phyloP scores from a whole-genome alignment of 2,113 vertebrate genomes.

The Ariopsis seemanni region DNA sequence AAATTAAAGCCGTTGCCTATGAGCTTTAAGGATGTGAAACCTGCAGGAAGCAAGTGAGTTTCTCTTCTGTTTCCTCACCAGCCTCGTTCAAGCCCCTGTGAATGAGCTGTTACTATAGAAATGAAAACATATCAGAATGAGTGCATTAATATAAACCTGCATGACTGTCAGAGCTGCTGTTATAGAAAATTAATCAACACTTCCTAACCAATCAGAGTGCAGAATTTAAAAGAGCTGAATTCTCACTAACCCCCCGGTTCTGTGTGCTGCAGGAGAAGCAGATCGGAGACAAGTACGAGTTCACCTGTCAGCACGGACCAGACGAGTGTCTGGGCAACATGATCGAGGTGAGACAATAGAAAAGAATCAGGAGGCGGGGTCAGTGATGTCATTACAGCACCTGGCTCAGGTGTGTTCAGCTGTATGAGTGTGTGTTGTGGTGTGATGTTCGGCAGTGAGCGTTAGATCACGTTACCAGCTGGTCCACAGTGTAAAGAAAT shows the following conservation, averaged over 20 bases:
- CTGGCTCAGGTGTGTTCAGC: not conserved
- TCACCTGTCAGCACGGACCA: conserved; percentile 85
- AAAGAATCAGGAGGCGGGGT: not conserved
- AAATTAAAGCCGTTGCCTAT: too few species aligned
- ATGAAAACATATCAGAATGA: too few species aligned
- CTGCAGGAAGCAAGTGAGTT: too few species aligned
- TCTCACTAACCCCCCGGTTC: not conserved
- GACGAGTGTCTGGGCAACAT: conserved; percentile 88
- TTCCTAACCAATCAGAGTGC: too few species aligned
- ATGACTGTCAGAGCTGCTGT: too few species aligned
- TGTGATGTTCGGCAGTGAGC: not conserved
- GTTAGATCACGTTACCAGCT: not conserved
- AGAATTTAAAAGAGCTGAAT: not conserved
- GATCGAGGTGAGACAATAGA: conserved; percentile 80
- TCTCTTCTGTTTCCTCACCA: too few species aligned
- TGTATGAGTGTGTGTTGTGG: not conserved
- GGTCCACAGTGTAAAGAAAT: not conserved
- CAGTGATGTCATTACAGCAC: not conserved
- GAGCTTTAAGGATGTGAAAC: too few species aligned
- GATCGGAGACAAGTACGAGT: conserved; percentile 71
- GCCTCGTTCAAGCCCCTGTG: too few species aligned
- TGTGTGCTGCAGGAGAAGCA: conserved; percentile 74
- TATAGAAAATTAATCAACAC: too few species aligned
- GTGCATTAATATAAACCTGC: too few species aligned
- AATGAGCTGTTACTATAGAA: too few species aligned